Evolutionary conservation across 1,140 invertebrate genomes (phyloP).

Genomic region (Aphis gossypii): DNA sequence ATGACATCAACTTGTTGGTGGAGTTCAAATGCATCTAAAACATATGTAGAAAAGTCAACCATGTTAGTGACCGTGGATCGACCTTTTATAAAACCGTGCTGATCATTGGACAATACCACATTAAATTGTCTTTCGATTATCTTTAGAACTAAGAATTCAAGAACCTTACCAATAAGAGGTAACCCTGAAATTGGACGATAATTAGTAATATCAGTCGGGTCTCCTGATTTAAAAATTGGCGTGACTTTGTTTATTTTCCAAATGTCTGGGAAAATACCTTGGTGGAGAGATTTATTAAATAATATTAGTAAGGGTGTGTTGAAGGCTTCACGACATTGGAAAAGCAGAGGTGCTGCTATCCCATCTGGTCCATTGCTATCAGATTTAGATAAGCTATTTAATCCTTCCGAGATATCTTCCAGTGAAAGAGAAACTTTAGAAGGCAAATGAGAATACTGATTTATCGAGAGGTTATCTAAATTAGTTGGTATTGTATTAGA

Average conservation of each 20-base stretch:
- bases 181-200: conserved; percentile 5
- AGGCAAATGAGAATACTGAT: conserved; percentile 15
- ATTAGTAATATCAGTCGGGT: conserved; percentile 1
- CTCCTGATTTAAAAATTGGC: neutral
- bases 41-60: neutral
- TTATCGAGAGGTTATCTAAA: neutral
- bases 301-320: neutral
- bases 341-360: neutral
- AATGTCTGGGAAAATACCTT: neutral
- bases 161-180: neutral
- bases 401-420: neutral
- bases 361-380: neutral
- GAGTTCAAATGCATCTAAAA: conserved; percentile 11
- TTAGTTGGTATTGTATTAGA: neutral
- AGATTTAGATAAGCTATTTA: conserved; percentile 9
- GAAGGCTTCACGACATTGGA: conserved; percentile 1
- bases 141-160: neutral
- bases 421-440: neutral
- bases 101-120: neutral
- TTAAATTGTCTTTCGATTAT: neutral
- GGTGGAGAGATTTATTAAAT: conserved; percentile 33
- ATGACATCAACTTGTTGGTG: neutral
- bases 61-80: neutral
- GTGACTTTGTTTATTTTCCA: neutral
- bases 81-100: neutral